Evolutionary conservation across 2,888 invertebrate genomes (phyloP).

Genomic region (Papilio gigon): DNA sequence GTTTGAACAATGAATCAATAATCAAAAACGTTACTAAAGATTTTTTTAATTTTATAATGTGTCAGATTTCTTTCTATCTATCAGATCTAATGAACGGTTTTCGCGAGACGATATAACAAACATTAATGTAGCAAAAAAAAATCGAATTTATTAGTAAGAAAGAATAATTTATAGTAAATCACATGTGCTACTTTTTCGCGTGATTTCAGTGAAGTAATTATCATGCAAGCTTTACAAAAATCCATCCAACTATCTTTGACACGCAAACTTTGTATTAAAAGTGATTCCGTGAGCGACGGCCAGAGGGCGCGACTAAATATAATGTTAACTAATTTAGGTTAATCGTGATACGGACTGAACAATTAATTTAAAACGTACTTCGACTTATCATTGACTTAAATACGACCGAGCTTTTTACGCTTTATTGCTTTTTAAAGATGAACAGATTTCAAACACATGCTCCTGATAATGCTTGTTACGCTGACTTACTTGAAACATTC

Average conservation of each 20-base stretch:
- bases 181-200: neutral
- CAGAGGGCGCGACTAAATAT: slow-evolving; percentile 18
- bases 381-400: neutral
- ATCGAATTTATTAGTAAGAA: neutral
- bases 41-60: too few relatives aligned
- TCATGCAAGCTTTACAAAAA: slow-evolving; percentile 10
- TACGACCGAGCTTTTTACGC: neutral
- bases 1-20: neutral
- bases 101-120: too few relatives aligned
- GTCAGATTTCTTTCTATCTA: too few relatives aligned
- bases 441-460: neutral
- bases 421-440: slow-evolving; percentile 9
- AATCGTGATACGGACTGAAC: slow-evolving; percentile 3
- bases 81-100: too few relatives aligned
- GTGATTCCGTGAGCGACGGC: slow-evolving; percentile 10
- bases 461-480: neutral
- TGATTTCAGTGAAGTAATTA: slow-evolving; percentile 17
- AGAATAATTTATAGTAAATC: neutral
- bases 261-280: slow-evolving; percentile 20
- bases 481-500: neutral
- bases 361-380: neutral
- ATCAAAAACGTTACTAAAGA: too few relatives aligned
- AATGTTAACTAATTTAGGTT: slow-evolving; percentile 21
- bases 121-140: too few relatives aligned
- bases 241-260: neutral